Conservation (phyloP, 1,140 invertebrate species). For the Papilio helenus region DNA sequence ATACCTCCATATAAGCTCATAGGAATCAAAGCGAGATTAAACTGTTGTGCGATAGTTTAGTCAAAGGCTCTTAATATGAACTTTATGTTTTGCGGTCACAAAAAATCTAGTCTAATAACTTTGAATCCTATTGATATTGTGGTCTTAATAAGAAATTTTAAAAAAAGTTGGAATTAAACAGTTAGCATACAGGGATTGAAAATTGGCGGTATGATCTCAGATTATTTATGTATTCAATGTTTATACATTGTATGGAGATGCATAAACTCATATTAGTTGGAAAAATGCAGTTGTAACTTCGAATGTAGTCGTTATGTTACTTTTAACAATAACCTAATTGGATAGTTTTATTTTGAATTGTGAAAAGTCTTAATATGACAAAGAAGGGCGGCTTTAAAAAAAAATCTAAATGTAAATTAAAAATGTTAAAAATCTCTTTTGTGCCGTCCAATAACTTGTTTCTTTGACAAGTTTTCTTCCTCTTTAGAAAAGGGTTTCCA, state of each 20-base stretch:
- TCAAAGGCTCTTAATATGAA: no score
- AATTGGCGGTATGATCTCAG: background rate
- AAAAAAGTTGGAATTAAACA: background rate
- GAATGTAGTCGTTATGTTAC: background rate
- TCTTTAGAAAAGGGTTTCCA: background rate
- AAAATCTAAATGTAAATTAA: background rate
- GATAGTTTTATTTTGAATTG: background rate
- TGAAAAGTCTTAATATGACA: background rate
- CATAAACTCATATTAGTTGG: background rate
- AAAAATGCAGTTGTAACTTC: background rate
- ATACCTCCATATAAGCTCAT: no score
- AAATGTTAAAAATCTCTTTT: slow-evolving; percentile 44
- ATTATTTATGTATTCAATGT: background rate
- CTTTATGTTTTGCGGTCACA: background rate
- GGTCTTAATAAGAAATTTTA: background rate
- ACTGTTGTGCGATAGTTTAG: no score
- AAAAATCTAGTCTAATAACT: background rate
- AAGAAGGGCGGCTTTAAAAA: slow-evolving; percentile 18
- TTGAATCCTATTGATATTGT: background rate
- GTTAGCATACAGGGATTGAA: background rate
- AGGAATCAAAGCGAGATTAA: no score
- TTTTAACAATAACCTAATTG: background rate
- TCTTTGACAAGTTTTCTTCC: slow-evolving; percentile 57
- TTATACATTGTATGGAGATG: background rate
- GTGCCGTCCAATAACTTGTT: slow-evolving; percentile 64